These are phyloP conservation scores for Agriopis aurantiaria DNA, from an alignment of 2,888 invertebrate species.

Conservation along the genomic window DNA sequence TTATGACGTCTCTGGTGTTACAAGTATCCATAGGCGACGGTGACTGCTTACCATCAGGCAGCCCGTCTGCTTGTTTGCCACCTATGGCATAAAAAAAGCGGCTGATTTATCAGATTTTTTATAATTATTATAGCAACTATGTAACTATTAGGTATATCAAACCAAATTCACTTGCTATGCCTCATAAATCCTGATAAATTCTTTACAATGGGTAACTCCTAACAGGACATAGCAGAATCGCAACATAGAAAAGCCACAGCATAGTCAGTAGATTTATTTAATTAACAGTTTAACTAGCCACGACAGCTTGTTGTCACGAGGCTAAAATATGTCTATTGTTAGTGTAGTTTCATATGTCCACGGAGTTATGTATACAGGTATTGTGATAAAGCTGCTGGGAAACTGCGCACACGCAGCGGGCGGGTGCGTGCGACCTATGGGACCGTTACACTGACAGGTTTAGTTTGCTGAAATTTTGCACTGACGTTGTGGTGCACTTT, in stretches of 20 bases:
- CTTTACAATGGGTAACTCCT: background rate
- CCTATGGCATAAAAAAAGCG: too few relatives aligned
- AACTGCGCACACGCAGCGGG: conserved; percentile 64
- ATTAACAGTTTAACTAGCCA: conserved; percentile 67
- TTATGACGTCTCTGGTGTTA: too few relatives aligned
- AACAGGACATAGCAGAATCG: background rate
- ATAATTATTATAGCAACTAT: too few relatives aligned
- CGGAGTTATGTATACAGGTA: conserved; percentile 51
- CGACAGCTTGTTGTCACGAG: conserved; percentile 64
- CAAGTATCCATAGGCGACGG: too few relatives aligned
- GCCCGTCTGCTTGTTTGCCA: too few relatives aligned
- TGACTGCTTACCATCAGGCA: too few relatives aligned
- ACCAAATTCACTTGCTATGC: too few relatives aligned
- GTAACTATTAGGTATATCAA: too few relatives aligned
- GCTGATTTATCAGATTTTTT: too few relatives aligned
- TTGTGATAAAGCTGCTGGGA: conserved; percentile 58
- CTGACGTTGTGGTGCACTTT: background rate
- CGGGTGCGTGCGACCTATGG: conserved; percentile 24
- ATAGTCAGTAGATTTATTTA: conserved; percentile 58
- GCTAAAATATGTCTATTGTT: conserved; percentile 64
- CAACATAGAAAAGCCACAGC: background rate
- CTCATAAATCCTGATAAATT: too few relatives aligned
- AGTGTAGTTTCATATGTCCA: conserved; percentile 63
- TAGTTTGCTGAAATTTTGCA: conserved; percentile 17
- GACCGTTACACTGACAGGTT: conserved; percentile 14